These are phyloP conservation scores for Gracilinanus agilis DNA, from an alignment of 2,113 vertebrate species.

Conservation along the genomic window DNA sequence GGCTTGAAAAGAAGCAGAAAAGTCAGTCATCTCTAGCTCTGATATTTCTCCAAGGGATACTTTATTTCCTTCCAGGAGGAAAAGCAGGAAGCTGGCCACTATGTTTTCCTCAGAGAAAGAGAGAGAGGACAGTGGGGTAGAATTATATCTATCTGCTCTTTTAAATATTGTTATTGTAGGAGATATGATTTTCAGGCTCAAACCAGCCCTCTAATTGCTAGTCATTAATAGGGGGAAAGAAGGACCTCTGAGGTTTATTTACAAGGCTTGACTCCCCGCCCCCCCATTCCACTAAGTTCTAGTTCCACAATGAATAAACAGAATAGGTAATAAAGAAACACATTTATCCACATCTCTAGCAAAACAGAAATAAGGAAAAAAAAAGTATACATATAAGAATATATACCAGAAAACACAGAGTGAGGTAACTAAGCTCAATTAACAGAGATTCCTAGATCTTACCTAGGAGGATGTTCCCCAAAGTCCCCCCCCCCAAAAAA, in stretches of 20 bases:
- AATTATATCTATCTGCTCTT: neutral
- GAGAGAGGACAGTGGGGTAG: neutral
- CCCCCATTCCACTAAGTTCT: too few relatives aligned
- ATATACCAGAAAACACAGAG: neutral
- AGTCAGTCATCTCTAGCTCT: neutral
- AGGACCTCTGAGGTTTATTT: neutral
- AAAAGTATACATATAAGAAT: neutral
- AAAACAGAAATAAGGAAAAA: neutral
- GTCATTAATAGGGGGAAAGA: too few relatives aligned
- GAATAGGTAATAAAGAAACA: neutral
- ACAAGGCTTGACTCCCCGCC: neutral
- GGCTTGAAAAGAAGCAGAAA: neutral
- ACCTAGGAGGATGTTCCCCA: neutral
- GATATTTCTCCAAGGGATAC: neutral
- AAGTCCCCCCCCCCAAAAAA: too few relatives aligned
- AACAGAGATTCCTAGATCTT: neutral
- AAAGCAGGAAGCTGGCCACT: neutral
- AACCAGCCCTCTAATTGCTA: neutral
- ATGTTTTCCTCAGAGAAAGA: neutral
- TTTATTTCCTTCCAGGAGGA: neutral
- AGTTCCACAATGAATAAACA: neutral
- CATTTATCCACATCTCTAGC: neutral
- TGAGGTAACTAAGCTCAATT: neutral
- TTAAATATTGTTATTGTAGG: neutral
- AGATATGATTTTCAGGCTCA: neutral